Evolutionary conservation across 2,888 invertebrate genomes (phyloP).

Genomic region (Penaeus monodon): DNA sequence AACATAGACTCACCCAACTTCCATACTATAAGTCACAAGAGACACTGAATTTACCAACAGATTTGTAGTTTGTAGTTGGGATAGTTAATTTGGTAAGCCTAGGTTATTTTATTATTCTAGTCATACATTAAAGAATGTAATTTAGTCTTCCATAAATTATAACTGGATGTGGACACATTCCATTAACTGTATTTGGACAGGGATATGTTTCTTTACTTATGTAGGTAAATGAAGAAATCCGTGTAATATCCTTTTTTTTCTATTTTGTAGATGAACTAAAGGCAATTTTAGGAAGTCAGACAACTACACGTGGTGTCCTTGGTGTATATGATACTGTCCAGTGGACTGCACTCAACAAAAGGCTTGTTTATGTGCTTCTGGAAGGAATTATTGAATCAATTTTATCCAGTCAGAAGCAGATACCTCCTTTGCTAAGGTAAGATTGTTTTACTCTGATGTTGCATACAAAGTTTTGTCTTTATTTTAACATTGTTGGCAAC

Average conservation of each 20-base stretch:
- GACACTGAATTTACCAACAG: no score
- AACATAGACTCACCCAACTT: no score
- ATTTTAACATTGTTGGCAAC: neutral
- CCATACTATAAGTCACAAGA: no score
- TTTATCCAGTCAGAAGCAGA: slow-evolving; percentile 51
- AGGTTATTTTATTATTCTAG: no score
- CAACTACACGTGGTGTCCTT: slow-evolving; percentile 84
- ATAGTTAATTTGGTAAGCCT: no score
- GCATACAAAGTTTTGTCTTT: no score
- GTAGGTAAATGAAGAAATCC: neutral
- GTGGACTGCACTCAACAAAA: slow-evolving; percentile 81
- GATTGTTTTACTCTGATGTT: neutral
- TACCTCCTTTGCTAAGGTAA: slow-evolving; percentile 57
- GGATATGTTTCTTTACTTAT: no score
- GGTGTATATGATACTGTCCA: slow-evolving; percentile 91
- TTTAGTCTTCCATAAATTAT: no score
- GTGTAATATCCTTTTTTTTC: neutral
- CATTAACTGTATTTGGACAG: no score
- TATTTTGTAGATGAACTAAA: slow-evolving; percentile 82
- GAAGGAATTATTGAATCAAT: slow-evolving; percentile 62
- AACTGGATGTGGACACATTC: no score
- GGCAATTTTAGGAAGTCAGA: slow-evolving; percentile 90
- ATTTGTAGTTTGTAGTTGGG: no score
- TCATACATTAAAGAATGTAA: no score
- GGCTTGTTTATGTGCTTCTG: slow-evolving; percentile 63